phyloP scores from a whole-genome alignment of 1,140 invertebrate species.

The Fopius arisanus region DNA sequence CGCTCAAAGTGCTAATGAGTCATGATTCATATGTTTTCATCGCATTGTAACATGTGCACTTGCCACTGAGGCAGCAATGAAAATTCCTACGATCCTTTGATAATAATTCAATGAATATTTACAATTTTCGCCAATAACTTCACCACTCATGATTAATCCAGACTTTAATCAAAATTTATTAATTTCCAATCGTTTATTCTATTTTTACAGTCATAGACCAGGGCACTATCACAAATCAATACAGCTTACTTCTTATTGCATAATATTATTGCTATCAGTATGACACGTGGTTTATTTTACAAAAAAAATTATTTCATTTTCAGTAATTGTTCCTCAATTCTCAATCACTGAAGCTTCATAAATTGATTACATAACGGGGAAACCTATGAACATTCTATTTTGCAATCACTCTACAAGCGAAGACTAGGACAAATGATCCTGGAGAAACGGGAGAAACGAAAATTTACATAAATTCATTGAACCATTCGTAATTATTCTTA shows the following conservation, averaged over 20 bases:
- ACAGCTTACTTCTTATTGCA: background rate
- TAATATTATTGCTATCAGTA: background rate
- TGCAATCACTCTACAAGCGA: background rate
- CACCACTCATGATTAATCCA: background rate
- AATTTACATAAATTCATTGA: background rate
- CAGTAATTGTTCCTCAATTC: background rate
- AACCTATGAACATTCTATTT: background rate
- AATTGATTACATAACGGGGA: background rate
- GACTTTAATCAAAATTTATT: background rate
- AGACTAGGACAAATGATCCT: conserved; percentile 4
- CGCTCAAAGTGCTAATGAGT: background rate
- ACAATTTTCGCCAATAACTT: too few species aligned
- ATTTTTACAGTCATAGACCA: background rate
- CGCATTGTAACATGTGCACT: background rate
- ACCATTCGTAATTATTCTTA: too few species aligned
- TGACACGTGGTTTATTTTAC: background rate
- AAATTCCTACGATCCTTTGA: background rate
- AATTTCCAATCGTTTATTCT: background rate
- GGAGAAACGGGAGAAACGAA: background rate
- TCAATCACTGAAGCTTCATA: background rate
- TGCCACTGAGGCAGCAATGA: background rate
- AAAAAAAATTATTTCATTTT: background rate
- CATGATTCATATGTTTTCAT: background rate
- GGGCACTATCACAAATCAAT: background rate
- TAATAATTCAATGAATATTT: too few species aligned